Conservation (phyloP, 37 sponge, comb jelly and placozoan genomes). For the Eunapius fragilis region DNA sequence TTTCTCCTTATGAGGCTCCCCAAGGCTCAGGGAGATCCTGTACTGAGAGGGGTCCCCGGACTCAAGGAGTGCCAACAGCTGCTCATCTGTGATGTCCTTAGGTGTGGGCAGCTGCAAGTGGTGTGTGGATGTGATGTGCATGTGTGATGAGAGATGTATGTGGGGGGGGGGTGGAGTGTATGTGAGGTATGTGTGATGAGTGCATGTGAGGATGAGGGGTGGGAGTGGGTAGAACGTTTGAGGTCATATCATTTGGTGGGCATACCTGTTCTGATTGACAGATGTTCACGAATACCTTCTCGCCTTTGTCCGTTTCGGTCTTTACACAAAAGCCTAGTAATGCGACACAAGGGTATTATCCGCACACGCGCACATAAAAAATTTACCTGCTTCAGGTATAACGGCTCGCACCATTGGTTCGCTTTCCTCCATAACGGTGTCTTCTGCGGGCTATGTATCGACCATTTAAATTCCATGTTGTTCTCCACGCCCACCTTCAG, state of each 20-base stretch:
- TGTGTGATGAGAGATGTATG: neutral
- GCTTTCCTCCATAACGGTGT: neutral
- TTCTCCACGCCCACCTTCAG: slow-evolving; percentile 12
- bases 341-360: neutral
- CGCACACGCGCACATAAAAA: neutral
- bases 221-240: too few species aligned
- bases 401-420: slow-evolving; percentile 30
- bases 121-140: neutral
- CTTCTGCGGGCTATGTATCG: neutral
- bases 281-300: slow-evolving; percentile 92
- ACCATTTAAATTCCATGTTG: neutral
- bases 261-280: slow-evolving; percentile 85
- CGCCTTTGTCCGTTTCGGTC: slow-evolving; percentile 66
- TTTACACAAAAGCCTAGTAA: slow-evolving; percentile 85
- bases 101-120: slow-evolving; percentile 76
- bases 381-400: slow-evolving; percentile 51
- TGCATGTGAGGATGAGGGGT: too few species aligned
- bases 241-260: too few species aligned
- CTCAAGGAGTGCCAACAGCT: slow-evolving; percentile 66
- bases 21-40: slow-evolving; percentile 89
- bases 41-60: slow-evolving; percentile 80
- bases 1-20: slow-evolving; percentile 88
- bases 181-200: too few species aligned
- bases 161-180: too few species aligned
- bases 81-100: slow-evolving; percentile 84